Percentiles rank a stretch among this genome's conserved stretches.
Evolutionary conservation across 1,140 invertebrate species (phyloP).

Genomic region (Drosophila auraria): DNA sequence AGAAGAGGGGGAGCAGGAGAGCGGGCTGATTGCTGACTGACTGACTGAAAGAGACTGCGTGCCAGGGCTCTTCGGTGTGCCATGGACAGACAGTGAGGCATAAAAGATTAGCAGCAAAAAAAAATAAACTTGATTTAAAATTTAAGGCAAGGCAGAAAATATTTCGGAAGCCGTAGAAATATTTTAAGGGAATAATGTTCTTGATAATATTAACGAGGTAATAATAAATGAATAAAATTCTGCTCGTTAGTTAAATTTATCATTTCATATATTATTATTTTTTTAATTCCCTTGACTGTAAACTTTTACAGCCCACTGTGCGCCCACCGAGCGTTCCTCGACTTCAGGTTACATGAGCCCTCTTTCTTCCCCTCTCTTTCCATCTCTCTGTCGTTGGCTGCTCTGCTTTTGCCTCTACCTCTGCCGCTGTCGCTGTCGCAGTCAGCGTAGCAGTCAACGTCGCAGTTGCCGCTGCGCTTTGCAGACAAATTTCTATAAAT

Average conservation of each 20-base stretch:
- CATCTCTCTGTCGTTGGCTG: constrained; percentile 19
- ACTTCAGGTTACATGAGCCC: constrained; percentile 71
- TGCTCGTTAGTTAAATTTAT: too few species aligned
- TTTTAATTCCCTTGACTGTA: not conserved
- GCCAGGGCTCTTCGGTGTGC: constrained; percentile 6
- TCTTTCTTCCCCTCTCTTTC: not conserved
- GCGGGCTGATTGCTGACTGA: constrained; percentile 46
- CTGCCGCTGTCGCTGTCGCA: not conserved
- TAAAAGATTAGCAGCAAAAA: not conserved
- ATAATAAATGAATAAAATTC: not conserved
- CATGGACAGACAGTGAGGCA: constrained; percentile 36
- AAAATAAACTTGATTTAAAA: not conserved
- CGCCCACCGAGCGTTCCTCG: constrained; percentile 52
- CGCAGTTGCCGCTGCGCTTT: constrained; percentile 46
- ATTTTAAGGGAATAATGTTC: not conserved
- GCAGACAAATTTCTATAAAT: constrained; percentile 84
- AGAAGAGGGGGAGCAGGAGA: constrained; percentile 2
- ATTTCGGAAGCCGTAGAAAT: not conserved
- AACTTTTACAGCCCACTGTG: constrained; percentile 53
- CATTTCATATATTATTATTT: not conserved
- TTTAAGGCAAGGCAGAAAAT: not conserved
- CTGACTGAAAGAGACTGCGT: constrained; percentile 46
- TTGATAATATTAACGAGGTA: too few species aligned
- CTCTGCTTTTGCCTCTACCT: constrained; percentile 6
- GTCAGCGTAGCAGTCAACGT: constrained; percentile 12